Evolutionary conservation across 2,797 vertebrate species (phyloP).

Genomic region (Sebastolobus alascanus): DNA sequence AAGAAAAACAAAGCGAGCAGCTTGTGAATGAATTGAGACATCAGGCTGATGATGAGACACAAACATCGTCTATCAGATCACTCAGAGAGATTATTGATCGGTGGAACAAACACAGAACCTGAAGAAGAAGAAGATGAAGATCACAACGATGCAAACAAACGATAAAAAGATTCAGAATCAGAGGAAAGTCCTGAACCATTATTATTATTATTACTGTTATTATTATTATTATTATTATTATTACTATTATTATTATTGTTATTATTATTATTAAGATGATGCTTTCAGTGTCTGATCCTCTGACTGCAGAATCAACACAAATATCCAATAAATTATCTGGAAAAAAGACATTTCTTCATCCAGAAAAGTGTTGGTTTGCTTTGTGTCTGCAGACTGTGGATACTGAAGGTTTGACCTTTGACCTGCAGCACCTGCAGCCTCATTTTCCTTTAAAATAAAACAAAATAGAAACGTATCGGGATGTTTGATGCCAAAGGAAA

Average conservation of each 20-base stretch:
- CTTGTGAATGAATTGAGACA: neutral
- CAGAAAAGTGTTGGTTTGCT: neutral
- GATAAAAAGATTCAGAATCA: too few relatives aligned
- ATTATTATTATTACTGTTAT: too few relatives aligned
- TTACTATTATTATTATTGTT: too few relatives aligned
- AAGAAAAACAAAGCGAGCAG: neutral
- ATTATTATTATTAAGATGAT: too few relatives aligned
- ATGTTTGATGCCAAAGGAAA: neutral
- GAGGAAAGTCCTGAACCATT: too few relatives aligned
- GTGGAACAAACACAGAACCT: too few relatives aligned
- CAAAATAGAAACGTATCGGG: neutral
- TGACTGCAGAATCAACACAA: neutral
- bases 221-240: too few relatives aligned
- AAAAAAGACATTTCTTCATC: neutral
- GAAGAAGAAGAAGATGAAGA: neutral
- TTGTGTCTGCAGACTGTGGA: neutral
- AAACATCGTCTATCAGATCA: conserved; percentile 1
- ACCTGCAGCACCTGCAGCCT: conserved; percentile 5
- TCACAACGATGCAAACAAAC: too few relatives aligned
- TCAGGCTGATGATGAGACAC: neutral
- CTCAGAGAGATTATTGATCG: neutral
- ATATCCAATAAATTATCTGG: neutral
- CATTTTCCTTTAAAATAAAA: neutral
- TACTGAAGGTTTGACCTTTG: conserved; percentile 11
- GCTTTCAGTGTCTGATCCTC: neutral